Base-by-base conservation (phyloP, 2,888 invertebrate species). In the Synanthedon tipuliformis region DNA sequence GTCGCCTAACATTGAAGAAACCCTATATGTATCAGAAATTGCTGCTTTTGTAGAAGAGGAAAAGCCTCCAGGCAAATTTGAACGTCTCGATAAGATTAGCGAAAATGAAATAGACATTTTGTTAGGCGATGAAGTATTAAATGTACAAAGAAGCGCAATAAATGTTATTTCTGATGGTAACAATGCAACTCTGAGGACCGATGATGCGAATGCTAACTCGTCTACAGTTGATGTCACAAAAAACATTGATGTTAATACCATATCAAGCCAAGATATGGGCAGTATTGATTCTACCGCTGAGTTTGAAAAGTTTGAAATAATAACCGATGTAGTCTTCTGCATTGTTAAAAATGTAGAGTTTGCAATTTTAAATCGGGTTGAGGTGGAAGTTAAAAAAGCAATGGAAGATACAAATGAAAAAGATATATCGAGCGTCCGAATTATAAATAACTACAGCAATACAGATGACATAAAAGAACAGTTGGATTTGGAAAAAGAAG, bases 241-340 rank as follows among this genome's bases (percentile, higher is more conserved):
- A 34, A 34, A 34, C 34, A n/a, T 45, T 45, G 45, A 45, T 13
- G n/a, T 45, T 3, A 13, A 15, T 45, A 41, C 66, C 0, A 77
- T 72, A 60, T 74, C 75, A 1, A 65, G 66, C 11, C 55, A 56
- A 41, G 75, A 72, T n/a, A 54, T 61, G 0, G 51, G 54, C 23
- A 85, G 86, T 54, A 73, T 81, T 13, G 75, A 87, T 69, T 85
- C 87, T 0, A 83, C 80, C 1, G 71, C 60, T 4, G 87, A 87
- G 61, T 87, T 87, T 56, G 87, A 87, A 56, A 83, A 79, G 60
- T 71, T 76, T 41, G 87, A 87, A 69, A 55, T 65, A 0, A 69
- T 84, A 7, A 60, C 77, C 0, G 85, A 86, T 51, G 57, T 86
- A 4, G 55, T 87, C 8, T 60, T 65, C 2, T 45, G 57, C 11